Evolutionary conservation across 53 echinoderm and acorn worm species (phyloP).

Genomic region (Actinopyga echinites): DNA sequence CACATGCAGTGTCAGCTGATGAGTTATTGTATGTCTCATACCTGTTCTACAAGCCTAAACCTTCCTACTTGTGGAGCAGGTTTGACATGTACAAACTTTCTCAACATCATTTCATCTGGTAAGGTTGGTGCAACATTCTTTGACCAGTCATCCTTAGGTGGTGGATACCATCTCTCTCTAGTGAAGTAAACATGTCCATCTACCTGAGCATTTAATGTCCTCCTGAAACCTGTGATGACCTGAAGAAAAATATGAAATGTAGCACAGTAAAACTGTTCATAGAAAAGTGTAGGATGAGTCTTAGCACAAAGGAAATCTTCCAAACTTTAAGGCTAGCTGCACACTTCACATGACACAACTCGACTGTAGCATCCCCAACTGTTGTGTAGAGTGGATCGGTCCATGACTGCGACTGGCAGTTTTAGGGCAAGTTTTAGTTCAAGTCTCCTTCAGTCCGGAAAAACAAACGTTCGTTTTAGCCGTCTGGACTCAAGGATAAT

Average conservation of each 20-base stretch:
- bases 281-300: too few species aligned
- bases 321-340: neutral
- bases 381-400: neutral
- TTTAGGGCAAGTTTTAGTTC: neutral
- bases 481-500: too few species aligned
- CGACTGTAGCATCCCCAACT: neutral
- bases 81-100: conserved; percentile 44
- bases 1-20: too few species aligned
- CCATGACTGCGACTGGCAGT: too few species aligned
- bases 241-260: neutral
- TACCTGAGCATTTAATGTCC: conserved; percentile 50
- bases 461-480: too few species aligned
- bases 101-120: conserved; percentile 31
- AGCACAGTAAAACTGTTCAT: too few species aligned
- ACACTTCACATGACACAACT: neutral
- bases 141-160: conserved; percentile 10
- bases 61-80: conserved; percentile 52
- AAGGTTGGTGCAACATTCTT: conserved; percentile 44
- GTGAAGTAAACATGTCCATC: conserved; percentile 47
- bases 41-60: conserved; percentile 53
- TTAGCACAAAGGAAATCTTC: too few species aligned
- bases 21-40: neutral
- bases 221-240: conserved; percentile 36
- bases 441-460: conserved; percentile 1
- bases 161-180: conserved; percentile 40